Conservation (phyloP, 1,140 invertebrate species). For the Neuroterus valhalla region DNA sequence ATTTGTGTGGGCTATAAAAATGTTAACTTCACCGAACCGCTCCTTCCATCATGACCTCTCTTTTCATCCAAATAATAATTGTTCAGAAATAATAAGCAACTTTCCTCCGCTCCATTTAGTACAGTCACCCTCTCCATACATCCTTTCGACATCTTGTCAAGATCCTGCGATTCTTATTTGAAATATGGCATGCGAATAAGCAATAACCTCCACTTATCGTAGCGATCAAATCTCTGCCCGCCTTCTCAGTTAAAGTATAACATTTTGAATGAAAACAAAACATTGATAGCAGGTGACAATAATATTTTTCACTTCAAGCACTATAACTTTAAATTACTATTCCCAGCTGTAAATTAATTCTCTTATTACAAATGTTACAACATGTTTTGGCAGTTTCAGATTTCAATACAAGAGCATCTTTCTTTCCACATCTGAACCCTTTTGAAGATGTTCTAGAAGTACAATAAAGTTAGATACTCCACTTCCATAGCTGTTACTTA, state of each 20-base stretch:
- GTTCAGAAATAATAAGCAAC: conserved; percentile 16
- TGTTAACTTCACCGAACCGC: background rate
- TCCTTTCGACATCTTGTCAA: conserved; percentile 14
- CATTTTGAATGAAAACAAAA: background rate
- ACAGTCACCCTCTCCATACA: background rate
- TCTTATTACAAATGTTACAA: too few species aligned
- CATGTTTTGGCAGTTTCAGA: too few species aligned
- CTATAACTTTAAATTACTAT: background rate
- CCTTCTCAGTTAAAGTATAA: background rate
- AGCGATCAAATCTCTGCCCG: background rate
- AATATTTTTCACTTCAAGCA: background rate
- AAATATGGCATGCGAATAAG: conserved; percentile 16
- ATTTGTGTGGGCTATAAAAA: too few species aligned
- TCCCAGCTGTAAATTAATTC: background rate
- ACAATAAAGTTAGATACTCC: too few species aligned
- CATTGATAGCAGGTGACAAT: background rate
- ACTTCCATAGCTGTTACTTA: too few species aligned
- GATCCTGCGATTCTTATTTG: conserved; percentile 7
- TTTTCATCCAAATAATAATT: conserved; percentile 17
- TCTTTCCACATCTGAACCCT: too few species aligned
- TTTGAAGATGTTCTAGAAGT: too few species aligned
- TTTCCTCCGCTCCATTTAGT: conserved; percentile 8
- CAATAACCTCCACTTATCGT: background rate
- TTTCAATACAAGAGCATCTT: too few species aligned
- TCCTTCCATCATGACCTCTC: conserved; percentile 24